Base-by-base conservation (phyloP, 2,797 vertebrate genomes). In the Alexandromys oeconomus region DNA sequence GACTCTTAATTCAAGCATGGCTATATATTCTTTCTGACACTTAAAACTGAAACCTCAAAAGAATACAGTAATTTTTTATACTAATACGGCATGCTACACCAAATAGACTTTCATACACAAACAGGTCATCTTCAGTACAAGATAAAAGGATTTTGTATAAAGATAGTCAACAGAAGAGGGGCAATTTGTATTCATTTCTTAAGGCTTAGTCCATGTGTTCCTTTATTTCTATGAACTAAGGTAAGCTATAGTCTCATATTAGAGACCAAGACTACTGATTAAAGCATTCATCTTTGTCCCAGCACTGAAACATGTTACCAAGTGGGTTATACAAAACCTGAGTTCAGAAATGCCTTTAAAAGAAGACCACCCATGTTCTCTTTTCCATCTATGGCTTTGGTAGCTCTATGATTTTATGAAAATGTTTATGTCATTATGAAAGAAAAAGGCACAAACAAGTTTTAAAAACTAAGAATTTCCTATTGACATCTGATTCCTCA, bases 321-420 rank as follows among this genome's bases (percentile, higher is more conserved):
- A 76, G 17, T 80, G 63, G 46, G 12, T 46, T 87, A 89, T 2
- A 57, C 23, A 89, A 96, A 93, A 89, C 46, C 12, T 84, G 14
- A 93, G 76, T 67, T 87, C 84, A 61, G 43, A 4, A 71, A 92
- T 59, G 5, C 2, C 65, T 77, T 25, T 37, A 87, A 92, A 51
- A 87, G 67, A 87, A 89, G n/a, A 40, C 6, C 51, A 87, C 31
- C 57, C 9, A 37, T 29, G 48, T 17, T 78, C n/a, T 19, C 17
- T 93, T 93, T 61, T 80, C 54, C 10, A 88, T 86, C 48, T 69
- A n/a, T 27, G 54, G 25, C 37, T 87, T 92, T 73, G 46, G 86
- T 54, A 76, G 31, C 0, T 37, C 34, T n/a, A 27, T 34, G 10
- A 61, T 46, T 95, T 79, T 74, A 78, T 74, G 19, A 88, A 86